Conservation (phyloP, 2,797 vertebrate species). For the Neomorphus geoffroyi region DNA sequence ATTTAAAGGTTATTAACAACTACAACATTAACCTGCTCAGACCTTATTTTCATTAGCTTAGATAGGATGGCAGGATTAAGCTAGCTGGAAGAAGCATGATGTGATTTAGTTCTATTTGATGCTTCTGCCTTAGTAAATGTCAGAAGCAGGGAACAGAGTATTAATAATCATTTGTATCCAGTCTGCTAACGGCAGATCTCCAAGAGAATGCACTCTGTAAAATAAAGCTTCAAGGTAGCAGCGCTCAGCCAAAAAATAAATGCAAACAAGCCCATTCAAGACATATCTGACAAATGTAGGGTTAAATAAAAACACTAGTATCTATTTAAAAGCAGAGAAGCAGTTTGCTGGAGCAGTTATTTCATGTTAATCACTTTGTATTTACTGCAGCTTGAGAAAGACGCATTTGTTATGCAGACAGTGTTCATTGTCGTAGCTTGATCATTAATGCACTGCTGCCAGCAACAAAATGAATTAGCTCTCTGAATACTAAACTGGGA, state of each 20-base stretch:
- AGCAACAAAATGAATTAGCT: slow-evolving; percentile 76
- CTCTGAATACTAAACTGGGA: slow-evolving; percentile 72
- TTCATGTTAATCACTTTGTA: slow-evolving; percentile 75
- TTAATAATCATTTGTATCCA: slow-evolving; percentile 68
- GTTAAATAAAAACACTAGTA: slow-evolving; percentile 65
- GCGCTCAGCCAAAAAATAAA: neutral
- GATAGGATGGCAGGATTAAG: slow-evolving; percentile 22
- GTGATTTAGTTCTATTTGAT: slow-evolving; percentile 64
- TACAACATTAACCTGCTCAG: slow-evolving; percentile 31
- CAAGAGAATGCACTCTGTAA: neutral
- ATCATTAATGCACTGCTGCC: slow-evolving; percentile 73
- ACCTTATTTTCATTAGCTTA: slow-evolving; percentile 17
- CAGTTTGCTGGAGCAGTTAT: slow-evolving; percentile 66
- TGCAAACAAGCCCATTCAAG: neutral
- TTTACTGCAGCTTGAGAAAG: slow-evolving; percentile 77
- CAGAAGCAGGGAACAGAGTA: slow-evolving; percentile 63
- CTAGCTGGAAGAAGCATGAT: slow-evolving; percentile 29
- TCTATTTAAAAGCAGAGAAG: slow-evolving; percentile 55
- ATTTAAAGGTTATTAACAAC: slow-evolving; percentile 40
- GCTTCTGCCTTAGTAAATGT: slow-evolving; percentile 69
- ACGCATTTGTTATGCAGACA: slow-evolving; percentile 78
- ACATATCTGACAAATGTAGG: slow-evolving; percentile 33
- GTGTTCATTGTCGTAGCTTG: slow-evolving; percentile 74
- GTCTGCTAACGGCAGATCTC: slow-evolving; percentile 34
- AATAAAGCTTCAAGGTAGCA: neutral